These are phyloP conservation scores for Virgularia gustaviana DNA, from an alignment of 92 coral and sea anemone genomes.

Conservation along the genomic window DNA sequence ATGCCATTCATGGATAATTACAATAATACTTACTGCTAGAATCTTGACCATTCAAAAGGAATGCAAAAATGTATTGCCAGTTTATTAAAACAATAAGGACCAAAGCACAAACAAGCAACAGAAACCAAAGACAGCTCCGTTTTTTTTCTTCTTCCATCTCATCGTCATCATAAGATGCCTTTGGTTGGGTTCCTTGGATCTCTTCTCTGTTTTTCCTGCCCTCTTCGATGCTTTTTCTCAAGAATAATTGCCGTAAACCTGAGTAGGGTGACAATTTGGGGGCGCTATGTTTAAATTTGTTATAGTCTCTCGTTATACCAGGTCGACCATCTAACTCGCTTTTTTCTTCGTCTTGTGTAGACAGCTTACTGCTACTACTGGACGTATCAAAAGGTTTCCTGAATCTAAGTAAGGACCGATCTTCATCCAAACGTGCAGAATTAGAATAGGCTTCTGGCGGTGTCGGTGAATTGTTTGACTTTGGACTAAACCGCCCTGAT, in stretches of 20 bases:
- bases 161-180: constrained; percentile 12
- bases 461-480: constrained; percentile 1
- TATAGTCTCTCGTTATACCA: neutral
- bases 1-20: no score
- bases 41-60: neutral
- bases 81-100: neutral
- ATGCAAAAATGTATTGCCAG: constrained; percentile 13
- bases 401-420: constrained; percentile 1
- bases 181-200: neutral
- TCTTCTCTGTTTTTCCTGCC: neutral
- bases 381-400: neutral
- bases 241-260: constrained; percentile 21
- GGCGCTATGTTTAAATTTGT: neutral
- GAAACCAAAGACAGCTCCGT: neutral
- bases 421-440: no score
- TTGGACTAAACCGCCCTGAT: constrained; percentile 42
- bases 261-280: constrained; percentile 11
- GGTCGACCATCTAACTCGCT: constrained; percentile 6
- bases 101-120: neutral
- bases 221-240: constrained; percentile 33
- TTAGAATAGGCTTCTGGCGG: neutral
- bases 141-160: neutral
- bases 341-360: constrained; percentile 14
- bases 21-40: constrained; percentile 21
- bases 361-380: neutral